These are phyloP conservation scores for Drosophila pegasa DNA, from an alignment of 2,888 invertebrate species.

Conservation along the genomic window DNA sequence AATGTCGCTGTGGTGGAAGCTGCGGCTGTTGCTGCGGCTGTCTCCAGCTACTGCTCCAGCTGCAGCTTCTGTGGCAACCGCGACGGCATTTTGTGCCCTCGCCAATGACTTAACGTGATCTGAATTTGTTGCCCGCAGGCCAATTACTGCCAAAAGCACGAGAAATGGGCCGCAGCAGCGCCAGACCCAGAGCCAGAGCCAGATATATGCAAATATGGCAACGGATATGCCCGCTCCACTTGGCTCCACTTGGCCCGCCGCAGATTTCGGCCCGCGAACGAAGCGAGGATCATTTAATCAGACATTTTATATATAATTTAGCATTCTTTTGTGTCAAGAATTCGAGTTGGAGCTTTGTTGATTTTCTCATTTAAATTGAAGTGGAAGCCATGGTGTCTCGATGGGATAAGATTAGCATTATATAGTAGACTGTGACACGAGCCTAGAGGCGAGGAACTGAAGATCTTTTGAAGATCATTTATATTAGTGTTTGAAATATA, in stretches of 20 bases:
- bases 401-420: background rate
- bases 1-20: conserved; percentile 50
- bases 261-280: conserved; percentile 9
- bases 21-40: conserved; percentile 49
- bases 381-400: too few relatives aligned
- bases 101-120: conserved; percentile 78
- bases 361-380: background rate
- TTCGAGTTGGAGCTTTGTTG: background rate
- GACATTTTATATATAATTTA: conserved; percentile 9
- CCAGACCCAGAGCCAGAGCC: background rate
- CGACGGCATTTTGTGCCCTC: conserved; percentile 72
- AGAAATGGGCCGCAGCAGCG: background rate
- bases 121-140: conserved; percentile 79
- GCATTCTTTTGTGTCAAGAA: background rate
- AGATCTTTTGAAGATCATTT: background rate
- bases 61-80: conserved; percentile 36
- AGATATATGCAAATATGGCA: conserved; percentile 58
- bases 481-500: too few relatives aligned
- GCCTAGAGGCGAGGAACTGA: background rate
- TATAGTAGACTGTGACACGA: background rate
- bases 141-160: conserved; percentile 70
- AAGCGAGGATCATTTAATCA: conserved; percentile 12
- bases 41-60: conserved; percentile 18
- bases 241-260: conserved; percentile 7
- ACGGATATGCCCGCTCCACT: conserved; percentile 37